Evolutionary conservation across 2,113 vertebrate genomes (phyloP), one percentile per base, ranked within the genome.

Genomic region (Ictalurus furcatus): DNA sequence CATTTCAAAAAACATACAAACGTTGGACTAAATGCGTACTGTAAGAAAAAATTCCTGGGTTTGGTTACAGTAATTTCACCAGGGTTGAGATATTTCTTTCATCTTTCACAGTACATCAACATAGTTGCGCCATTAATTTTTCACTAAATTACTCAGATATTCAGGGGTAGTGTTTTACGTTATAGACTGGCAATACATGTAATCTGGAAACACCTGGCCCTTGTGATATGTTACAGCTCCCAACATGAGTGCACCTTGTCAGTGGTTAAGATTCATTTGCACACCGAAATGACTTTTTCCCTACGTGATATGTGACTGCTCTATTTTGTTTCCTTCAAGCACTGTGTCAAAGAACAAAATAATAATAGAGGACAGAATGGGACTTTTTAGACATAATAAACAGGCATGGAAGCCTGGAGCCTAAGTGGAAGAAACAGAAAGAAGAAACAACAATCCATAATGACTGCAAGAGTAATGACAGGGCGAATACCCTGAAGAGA

Each of bases 231-330:
- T 34, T 30, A 40, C 17, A 6, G 30, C 61, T 56, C 78, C 61
- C n/a, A 56, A 37, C 48, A 37, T 30, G 65, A 52, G 63, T 37
- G 86, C 76, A 56, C 76, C 67, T 80, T 81, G 61, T 87, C 76
- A 56, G 58, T 78, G 58, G 73, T 71, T 3, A 59, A 52, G 59
- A 85, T 71, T 80, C 73, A 69, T 34, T 71, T 88, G 40, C 48
- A 85, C 25, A 37, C 78, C 11, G 13, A 85, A 88, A 88, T 88
- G 59, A n/a, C 82, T 83, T 81, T 89, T 82, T 71, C 86, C 86
- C 74, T 14, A 85, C 14, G 63, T 81, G 48, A 90, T 90, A 73
- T 48, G 85, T 84, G 54, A 30, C 73, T 87, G 67, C 83, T 87
- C 59, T 80, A 16, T 67, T 40, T 69, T 61, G 12, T n/a, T 11